Percentiles rank a stretch among this genome's conserved stretches.
These are phyloP conservation scores for Scaptodrosophila lebanonensis DNA, from an alignment of 1,140 invertebrate species.

Conservation along the genomic window DNA sequence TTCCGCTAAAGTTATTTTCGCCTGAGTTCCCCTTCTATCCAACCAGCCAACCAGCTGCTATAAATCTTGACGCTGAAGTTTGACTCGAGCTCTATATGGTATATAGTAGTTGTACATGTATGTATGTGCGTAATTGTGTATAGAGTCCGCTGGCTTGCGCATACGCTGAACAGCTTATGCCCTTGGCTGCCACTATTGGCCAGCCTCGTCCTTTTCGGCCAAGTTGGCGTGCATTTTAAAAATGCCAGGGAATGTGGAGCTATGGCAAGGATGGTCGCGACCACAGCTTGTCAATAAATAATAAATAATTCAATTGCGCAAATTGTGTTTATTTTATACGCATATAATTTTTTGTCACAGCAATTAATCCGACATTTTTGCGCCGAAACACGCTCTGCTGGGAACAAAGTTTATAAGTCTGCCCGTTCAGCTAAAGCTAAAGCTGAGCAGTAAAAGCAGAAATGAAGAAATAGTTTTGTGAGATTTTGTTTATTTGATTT, in stretches of 20 bases:
- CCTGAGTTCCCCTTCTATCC: constrained; percentile 45
- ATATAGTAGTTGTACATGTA: constrained; percentile 9
- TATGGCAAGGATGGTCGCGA: no score
- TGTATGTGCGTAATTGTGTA: neutral
- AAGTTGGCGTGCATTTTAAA: constrained; percentile 23
- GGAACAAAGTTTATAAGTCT: no score
- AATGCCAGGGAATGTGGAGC: no score
- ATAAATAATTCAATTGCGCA: constrained; percentile 51
- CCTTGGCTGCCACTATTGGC: constrained; percentile 5
- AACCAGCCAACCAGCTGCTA: constrained; percentile 32
- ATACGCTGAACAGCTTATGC: constrained; percentile 56
- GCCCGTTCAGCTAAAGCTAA: no score
- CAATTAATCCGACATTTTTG: constrained; percentile 57
- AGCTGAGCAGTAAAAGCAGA: no score
- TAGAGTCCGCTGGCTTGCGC: constrained; percentile 21
- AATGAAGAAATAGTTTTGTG: no score
- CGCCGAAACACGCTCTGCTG: constrained; percentile 36
- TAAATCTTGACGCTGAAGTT: constrained; percentile 53
- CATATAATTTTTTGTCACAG: constrained; percentile 19
- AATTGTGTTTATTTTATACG: constrained; percentile 26
- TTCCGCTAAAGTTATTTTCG: constrained; percentile 72
- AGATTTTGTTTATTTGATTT: no score
- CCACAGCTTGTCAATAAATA: constrained; percentile 60
- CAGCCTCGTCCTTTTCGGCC: no score
- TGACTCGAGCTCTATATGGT: constrained; percentile 15